A percentile compares a stretch with the other conserved stretches of the same genome.
Conservation (phyloP, 1,140 invertebrate genomes). For the Sitophilus oryzae region DNA sequence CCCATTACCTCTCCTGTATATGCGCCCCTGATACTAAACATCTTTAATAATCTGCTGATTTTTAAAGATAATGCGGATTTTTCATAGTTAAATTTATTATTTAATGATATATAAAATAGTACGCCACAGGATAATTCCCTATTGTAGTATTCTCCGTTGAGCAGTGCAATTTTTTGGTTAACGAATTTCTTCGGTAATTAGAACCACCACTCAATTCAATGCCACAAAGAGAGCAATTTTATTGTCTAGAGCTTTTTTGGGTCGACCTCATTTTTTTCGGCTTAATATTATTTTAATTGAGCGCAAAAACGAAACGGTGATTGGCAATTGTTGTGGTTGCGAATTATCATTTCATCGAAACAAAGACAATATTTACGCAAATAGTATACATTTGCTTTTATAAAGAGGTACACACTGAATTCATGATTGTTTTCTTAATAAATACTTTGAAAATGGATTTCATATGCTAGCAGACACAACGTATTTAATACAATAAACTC, state of each 20-base stretch:
- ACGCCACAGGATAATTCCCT: not conserved
- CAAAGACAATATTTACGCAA: not conserved
- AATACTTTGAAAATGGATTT: no score
- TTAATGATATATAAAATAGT: no score
- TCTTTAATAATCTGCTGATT: no score
- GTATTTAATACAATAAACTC: no score
- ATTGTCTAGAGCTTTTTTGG: not conserved
- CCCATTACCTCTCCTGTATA: no score
- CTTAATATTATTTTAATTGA: not conserved
- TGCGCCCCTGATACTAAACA: no score
- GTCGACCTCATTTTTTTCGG: not conserved
- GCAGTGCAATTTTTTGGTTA: constrained; percentile 5
- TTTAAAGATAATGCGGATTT: no score
- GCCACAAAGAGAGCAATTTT: not conserved
- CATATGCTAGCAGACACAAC: no score
- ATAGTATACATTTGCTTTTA: not conserved
- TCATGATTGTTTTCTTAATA: no score
- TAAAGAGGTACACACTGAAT: no score
- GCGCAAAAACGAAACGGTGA: not conserved
- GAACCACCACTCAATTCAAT: not conserved
- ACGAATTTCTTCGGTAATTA: constrained; percentile 6
- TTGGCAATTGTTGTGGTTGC: not conserved
- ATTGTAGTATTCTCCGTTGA: not conserved
- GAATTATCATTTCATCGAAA: not conserved
- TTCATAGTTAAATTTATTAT: no score